phyloP scores from a whole-genome alignment of 2,113 vertebrate species.

The Equus przewalskii region DNA sequence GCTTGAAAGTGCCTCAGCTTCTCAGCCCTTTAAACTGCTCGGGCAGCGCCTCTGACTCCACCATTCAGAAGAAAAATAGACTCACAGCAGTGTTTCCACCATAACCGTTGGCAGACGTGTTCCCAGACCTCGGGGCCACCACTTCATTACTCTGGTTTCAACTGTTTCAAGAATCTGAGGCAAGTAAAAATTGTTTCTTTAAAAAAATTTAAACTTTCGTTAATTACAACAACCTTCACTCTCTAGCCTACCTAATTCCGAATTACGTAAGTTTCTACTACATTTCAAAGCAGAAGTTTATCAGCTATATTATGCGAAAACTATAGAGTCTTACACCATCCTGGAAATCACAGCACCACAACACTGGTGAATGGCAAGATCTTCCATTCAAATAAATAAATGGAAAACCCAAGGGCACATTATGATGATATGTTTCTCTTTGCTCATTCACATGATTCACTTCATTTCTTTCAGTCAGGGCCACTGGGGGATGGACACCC shows the following conservation, averaged over 20 bases:
- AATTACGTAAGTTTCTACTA: background rate
- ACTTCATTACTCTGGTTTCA: background rate
- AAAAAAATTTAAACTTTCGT: background rate
- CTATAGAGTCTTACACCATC: background rate
- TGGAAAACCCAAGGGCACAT: background rate
- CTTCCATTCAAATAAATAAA: background rate
- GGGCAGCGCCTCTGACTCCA: background rate
- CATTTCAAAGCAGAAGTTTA: background rate
- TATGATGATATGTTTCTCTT: background rate
- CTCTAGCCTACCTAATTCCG: slow-evolving; percentile 1
- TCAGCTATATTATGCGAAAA: background rate
- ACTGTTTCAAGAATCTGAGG: background rate
- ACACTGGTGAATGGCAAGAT: background rate
- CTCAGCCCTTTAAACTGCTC: background rate
- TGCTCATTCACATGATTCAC: background rate
- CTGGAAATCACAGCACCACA: slow-evolving; percentile 17
- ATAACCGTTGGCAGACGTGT: background rate
- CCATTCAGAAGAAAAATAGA: background rate
- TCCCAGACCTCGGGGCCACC: background rate
- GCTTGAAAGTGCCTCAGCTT: background rate
- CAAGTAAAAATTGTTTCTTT: background rate
- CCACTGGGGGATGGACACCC: background rate
- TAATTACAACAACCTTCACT: background rate
- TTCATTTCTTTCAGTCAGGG: background rate
- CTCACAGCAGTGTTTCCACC: background rate